Percentiles rank a stretch among this genome's conserved stretches.
Conservation (phyloP, 2,888 invertebrate species). For the Aporophyla lueneburgensis region DNA sequence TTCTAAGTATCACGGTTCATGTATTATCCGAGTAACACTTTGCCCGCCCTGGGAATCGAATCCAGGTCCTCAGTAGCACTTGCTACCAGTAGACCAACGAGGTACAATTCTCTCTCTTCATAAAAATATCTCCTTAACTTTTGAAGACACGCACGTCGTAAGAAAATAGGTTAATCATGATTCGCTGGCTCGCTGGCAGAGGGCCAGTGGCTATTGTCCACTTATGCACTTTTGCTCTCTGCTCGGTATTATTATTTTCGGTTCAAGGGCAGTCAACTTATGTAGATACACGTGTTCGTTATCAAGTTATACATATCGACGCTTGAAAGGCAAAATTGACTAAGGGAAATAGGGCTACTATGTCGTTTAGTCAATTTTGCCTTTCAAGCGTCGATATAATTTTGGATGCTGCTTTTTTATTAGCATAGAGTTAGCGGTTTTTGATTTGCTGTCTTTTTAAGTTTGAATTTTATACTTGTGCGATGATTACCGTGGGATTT, state of each 20-base stretch:
- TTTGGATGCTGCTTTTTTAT: not conserved
- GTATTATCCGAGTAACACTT: no score
- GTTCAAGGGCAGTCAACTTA: conserved; percentile 54
- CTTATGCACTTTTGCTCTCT: conserved; percentile 55
- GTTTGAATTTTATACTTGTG: not conserved
- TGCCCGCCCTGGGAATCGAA: no score
- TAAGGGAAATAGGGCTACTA: no score
- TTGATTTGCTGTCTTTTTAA: not conserved
- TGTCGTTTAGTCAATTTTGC: no score
- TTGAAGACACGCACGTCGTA: conserved; percentile 23
- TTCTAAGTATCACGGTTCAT: no score
- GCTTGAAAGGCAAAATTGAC: no score
- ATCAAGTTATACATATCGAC: no score
- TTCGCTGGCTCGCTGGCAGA: conserved; percentile 39
- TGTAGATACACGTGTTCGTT: conserved; percentile 20
- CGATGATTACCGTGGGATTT: not conserved
- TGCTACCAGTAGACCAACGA: no score
- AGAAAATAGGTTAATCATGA: conserved; percentile 58
- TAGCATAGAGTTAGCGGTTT: not conserved
- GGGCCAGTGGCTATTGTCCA: conserved; percentile 47
- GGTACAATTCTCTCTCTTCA: not conserved
- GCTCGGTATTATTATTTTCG: conserved; percentile 14
- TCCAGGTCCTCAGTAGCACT: no score
- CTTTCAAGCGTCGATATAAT: no score
- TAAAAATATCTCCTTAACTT: conserved; percentile 8